These are phyloP conservation scores for Formica exsecta DNA, from an alignment of 1,140 invertebrate species.

Conservation along the genomic window DNA sequence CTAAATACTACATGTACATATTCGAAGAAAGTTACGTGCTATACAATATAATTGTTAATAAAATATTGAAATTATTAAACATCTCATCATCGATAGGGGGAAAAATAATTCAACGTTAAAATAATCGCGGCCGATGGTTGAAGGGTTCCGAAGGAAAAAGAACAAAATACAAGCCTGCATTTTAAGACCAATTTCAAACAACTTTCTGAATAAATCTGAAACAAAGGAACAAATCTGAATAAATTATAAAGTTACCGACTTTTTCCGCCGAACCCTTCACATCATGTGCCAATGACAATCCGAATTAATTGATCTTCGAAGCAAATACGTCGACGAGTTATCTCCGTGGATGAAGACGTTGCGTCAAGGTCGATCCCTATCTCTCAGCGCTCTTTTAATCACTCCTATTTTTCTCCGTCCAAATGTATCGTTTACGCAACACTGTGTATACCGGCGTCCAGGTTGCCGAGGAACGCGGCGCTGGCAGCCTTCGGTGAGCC, in stretches of 20 bases:
- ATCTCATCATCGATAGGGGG: neutral
- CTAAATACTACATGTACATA: neutral
- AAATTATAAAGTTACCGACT: neutral
- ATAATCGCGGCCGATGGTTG: neutral
- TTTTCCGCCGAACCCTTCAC: neutral
- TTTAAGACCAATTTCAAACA: neutral
- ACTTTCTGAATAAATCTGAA: neutral
- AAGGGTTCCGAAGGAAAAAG: neutral
- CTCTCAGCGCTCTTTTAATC: neutral
- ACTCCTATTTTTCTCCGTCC: neutral
- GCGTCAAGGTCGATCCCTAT: slow-evolving; percentile 4
- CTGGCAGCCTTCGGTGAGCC: slow-evolving; percentile 64
- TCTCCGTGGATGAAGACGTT: slow-evolving; percentile 1
- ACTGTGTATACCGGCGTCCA: slow-evolving; percentile 60
- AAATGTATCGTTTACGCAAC: slow-evolving; percentile 69
- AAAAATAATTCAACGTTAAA: neutral
- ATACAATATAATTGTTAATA: neutral
- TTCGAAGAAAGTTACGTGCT: neutral
- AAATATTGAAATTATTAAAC: slow-evolving; percentile 1
- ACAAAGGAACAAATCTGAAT: neutral
- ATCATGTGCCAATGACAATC: neutral
- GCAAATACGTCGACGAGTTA: slow-evolving; percentile 39
- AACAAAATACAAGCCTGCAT: neutral
- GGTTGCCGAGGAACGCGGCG: slow-evolving; percentile 72
- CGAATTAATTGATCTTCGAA: neutral